Evolutionary conservation across 2,888 invertebrate species (phyloP), one percentile per base, ranked within the genome.

Genomic region (Drosophila yooni): DNA sequence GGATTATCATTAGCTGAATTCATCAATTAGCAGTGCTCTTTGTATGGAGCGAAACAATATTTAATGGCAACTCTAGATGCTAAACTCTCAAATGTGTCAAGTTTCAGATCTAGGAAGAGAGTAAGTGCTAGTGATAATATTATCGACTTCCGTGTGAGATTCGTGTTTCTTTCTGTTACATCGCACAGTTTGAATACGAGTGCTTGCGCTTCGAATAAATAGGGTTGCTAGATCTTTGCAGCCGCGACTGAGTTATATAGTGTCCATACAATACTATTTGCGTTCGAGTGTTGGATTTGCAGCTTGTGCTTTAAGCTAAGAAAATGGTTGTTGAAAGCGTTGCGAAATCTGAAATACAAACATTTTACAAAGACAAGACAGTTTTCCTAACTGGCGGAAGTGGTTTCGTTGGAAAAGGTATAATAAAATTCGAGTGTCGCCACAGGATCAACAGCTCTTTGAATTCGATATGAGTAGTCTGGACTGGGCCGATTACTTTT

Each of bases 391-490:
- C 95, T 36, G 95, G 95, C 60, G 95, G 94, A 34, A 95, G 95
- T 76, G 95, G 95, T 73, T 93, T 93, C 76, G 80, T 93, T 64
- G 93, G 93, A 68, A 93, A 93, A 93, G 92, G 93, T 93, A 74
- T 15, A 33, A 27, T 3, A 11, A n/a, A 31, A 13, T 21, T 3
- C 3, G 0, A 52, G 51, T 36, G 40, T 91, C 92, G 5, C 66
- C 86, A 0, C 83, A 83, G 31, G 94, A 94, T 82, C 91, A 93
- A 71, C 81, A 93, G 93, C 74, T 96, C 58, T 98, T 96, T 91
- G 95, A 95, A 13, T 97, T 98, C 92, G 96, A 96, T 89, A 95
- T 98, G 93, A 92, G 93, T 0, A 93, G 94, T 11, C 93, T 98
- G 18, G 93, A 96, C 81, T 98, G 98, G 98, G 92, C 73, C 25